These are phyloP conservation scores for Orchestes rusci DNA, from an alignment of 2,888 invertebrate species.

Conservation along the genomic window DNA sequence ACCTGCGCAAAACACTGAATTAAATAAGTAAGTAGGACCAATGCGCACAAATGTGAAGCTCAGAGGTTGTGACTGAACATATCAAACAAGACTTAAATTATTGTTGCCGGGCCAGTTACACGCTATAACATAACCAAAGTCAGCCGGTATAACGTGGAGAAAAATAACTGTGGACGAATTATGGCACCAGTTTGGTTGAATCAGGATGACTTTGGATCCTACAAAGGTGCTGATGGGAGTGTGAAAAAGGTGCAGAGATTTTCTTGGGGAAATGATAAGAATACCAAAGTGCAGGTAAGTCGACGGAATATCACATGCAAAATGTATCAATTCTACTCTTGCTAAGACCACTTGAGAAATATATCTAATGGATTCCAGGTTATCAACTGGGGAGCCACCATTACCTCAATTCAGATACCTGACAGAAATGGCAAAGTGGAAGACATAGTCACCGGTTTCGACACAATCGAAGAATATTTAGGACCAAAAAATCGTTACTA, in stretches of 20 bases:
- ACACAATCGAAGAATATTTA: constrained; percentile 25
- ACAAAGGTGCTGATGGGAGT: constrained; percentile 34
- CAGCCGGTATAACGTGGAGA: neutral
- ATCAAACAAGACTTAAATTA: too few species aligned
- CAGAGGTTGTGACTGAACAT: too few species aligned
- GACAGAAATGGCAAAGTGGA: constrained; percentile 42
- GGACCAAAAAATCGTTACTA: constrained; percentile 23
- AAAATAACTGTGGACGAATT: neutral
- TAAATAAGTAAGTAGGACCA: too few species aligned
- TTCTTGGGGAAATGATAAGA: constrained; percentile 59
- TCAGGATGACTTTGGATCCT: constrained; percentile 36
- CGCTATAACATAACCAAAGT: too few species aligned
- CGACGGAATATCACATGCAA: too few species aligned
- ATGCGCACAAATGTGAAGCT: too few species aligned
- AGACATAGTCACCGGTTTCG: constrained; percentile 27
- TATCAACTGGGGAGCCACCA: constrained; percentile 77
- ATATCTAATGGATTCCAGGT: constrained; percentile 8
- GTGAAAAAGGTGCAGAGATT: constrained; percentile 50
- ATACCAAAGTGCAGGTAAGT: constrained; percentile 55
- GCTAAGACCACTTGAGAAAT: too few species aligned
- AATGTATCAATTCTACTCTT: neutral
- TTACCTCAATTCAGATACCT: constrained; percentile 67
- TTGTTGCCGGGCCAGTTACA: too few species aligned
- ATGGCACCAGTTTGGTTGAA: constrained; percentile 11
- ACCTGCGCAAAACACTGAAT: too few species aligned